Evolutionary conservation across 2,113 vertebrate species (phyloP).

Genomic region (Pimephales promelas): DNA sequence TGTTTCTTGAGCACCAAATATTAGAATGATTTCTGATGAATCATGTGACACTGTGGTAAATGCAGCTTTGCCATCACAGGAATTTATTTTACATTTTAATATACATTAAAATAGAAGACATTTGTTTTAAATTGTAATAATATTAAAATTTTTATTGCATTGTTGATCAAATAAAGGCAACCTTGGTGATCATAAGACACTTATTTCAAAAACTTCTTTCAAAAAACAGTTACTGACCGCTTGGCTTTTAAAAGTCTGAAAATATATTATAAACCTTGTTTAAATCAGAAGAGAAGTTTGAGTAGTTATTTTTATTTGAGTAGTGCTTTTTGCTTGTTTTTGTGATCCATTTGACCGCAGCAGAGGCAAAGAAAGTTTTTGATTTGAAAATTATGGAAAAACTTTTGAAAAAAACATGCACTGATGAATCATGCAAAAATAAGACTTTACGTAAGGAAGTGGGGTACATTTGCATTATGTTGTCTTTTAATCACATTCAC

Average conservation of each 20-base stretch:
- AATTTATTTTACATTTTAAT: too few relatives aligned
- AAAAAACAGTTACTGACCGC: too few relatives aligned
- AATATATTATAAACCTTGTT: background rate
- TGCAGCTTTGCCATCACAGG: too few relatives aligned
- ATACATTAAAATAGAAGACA: too few relatives aligned
- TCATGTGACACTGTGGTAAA: too few relatives aligned
- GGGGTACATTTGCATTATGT: background rate
- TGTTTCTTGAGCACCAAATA: too few relatives aligned
- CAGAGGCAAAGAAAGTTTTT: background rate
- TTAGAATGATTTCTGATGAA: too few relatives aligned
- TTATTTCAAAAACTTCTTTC: too few relatives aligned
- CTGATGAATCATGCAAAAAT: background rate
- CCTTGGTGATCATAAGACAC: too few relatives aligned
- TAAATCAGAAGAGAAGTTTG: background rate
- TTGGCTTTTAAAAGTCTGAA: background rate
- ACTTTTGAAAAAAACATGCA: background rate
- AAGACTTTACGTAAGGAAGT: background rate
- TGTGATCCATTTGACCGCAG: background rate
- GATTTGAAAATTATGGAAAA: background rate
- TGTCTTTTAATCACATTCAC: background rate
- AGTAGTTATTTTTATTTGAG: background rate
- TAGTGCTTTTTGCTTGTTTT: background rate
- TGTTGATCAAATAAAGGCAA: too few relatives aligned
- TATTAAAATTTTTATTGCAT: too few relatives aligned
- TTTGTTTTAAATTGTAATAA: too few relatives aligned